Percentiles rank a stretch among this genome's conserved stretches.
These are phyloP conservation scores for Zapornia atra DNA, from an alignment of 2,113 vertebrate species.

Conservation along the genomic window DNA sequence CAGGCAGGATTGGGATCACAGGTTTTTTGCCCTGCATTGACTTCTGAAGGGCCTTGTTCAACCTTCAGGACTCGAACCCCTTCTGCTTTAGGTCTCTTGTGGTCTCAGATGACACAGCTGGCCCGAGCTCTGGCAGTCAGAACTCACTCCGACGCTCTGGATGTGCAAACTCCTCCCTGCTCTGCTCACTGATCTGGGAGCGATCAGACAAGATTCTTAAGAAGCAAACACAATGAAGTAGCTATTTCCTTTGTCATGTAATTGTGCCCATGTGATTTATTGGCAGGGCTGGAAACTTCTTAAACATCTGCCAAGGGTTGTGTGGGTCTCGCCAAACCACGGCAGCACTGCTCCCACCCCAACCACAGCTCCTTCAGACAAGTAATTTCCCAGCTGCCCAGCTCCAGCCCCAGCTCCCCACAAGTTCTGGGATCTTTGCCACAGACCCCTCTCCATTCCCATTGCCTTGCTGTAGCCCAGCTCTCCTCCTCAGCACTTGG, in stretches of 20 bases:
- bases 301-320: background rate
- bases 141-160: background rate
- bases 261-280: background rate
- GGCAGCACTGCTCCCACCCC: background rate
- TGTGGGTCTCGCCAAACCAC: background rate
- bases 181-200: background rate
- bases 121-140: accelerated
- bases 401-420: background rate
- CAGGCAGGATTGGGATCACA: background rate
- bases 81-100: background rate
- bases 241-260: conserved; percentile 38
- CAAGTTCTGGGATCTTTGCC: background rate
- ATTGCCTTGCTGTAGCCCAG: background rate
- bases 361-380: background rate
- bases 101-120: accelerated
- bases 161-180: background rate
- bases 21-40: background rate
- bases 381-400: background rate
- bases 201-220: background rate
- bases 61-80: accelerated
- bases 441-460: background rate
- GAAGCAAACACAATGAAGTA: background rate
- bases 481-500: background rate
- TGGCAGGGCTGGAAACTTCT: conserved; percentile 5
- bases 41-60: background rate